These are phyloP conservation scores for Rhinophrynus dorsalis DNA, from an alignment of 2,797 vertebrate genomes.

Conservation along the genomic window DNA sequence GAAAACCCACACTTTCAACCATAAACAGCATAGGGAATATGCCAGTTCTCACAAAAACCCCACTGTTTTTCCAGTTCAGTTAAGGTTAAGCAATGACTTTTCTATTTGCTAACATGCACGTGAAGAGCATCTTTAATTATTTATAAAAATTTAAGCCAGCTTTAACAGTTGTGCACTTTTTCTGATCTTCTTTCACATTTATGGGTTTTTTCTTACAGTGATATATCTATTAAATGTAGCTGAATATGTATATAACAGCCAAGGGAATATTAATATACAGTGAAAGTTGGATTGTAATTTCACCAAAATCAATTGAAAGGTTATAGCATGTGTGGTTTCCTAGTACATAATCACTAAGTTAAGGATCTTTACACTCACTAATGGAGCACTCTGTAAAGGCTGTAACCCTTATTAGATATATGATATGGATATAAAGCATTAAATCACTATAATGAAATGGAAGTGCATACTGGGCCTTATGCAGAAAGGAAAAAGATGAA, in stretches of 20 bases:
- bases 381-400: slow-evolving; percentile 15
- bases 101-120: slow-evolving; percentile 11
- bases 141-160: slow-evolving; percentile 23
- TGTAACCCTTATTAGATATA: slow-evolving; percentile 9
- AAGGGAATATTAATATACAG: slow-evolving; percentile 45
- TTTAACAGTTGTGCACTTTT: slow-evolving; percentile 13
- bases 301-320: slow-evolving; percentile 44
- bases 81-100: slow-evolving; percentile 33
- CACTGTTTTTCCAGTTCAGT: slow-evolving; percentile 30
- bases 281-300: slow-evolving; percentile 35
- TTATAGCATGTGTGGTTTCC: slow-evolving; percentile 31
- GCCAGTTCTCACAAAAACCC: slow-evolving; percentile 7
- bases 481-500: no score
- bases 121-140: slow-evolving; percentile 35
- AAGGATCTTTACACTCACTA: slow-evolving; percentile 36
- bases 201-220: slow-evolving; percentile 23
- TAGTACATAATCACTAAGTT: slow-evolving; percentile 28
- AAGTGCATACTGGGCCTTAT: no score
- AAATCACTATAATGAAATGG: not conserved
- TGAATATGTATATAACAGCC: slow-evolving; percentile 25
- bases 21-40: not conserved
- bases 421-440: slow-evolving; percentile 28
- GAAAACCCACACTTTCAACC: slow-evolving; percentile 13
- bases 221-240: slow-evolving; percentile 38
- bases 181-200: slow-evolving; percentile 12